phyloP scores from a whole-genome alignment of 2,113 vertebrate genomes.

The Motacilla alba region DNA sequence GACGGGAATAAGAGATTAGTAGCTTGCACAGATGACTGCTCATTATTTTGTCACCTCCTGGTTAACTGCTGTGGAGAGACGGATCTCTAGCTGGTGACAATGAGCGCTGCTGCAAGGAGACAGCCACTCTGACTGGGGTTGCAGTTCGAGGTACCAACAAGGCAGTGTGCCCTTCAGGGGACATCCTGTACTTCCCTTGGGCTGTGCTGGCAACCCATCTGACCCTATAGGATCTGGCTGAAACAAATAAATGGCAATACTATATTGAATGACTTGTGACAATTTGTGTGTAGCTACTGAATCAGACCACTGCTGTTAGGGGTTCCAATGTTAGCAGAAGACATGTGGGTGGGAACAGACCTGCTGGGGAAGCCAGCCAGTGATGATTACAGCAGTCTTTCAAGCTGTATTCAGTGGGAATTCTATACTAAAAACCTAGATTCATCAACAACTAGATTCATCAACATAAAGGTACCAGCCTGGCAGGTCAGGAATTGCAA shows the following conservation, averaged over 20 bases:
- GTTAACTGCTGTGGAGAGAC: not conserved
- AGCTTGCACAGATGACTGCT: not conserved
- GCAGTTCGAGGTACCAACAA: not conserved
- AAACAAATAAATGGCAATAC: not conserved
- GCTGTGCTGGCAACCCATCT: not conserved
- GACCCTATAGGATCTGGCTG: not conserved
- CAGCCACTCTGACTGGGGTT: not conserved
- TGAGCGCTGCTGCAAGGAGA: not conserved
- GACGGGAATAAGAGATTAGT: not conserved
- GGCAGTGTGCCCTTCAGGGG: not conserved
- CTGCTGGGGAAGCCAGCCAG: not conserved
- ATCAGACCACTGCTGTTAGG: not conserved
- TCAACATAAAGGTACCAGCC: not conserved
- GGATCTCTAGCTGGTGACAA: not conserved
- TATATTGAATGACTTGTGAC: not conserved
- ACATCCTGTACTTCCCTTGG: not conserved
- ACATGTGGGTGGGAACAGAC: not conserved
- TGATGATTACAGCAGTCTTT: not conserved
- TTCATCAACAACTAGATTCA: not conserved
- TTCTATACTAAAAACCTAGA: not conserved
- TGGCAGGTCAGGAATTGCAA: not conserved
- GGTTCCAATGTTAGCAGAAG: not conserved
- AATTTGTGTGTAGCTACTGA: not conserved
- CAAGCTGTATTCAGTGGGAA: not conserved
- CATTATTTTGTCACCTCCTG: not conserved